A percentile compares a stretch with the other conserved stretches of the same genome.
Evolutionary conservation across 2,113 vertebrate genomes (phyloP).

Genomic region (Desmodus rotundus): DNA sequence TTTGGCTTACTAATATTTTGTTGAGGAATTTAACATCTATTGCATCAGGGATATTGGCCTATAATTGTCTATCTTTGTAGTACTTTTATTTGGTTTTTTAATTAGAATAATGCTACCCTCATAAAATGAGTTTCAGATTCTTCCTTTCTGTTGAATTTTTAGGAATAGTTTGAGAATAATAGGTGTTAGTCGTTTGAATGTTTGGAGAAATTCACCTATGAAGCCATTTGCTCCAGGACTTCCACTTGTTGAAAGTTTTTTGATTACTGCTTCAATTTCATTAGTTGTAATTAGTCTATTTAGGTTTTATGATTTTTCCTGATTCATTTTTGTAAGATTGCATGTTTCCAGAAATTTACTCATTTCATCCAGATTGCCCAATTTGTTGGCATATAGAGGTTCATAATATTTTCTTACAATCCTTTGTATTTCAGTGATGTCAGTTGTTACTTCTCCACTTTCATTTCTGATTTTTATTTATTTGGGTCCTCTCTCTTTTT

Average conservation of each 20-base stretch:
- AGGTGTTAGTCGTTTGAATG: background rate
- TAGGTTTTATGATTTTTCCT: background rate
- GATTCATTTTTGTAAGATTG: background rate
- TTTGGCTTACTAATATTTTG: background rate
- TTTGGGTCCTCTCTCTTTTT: background rate
- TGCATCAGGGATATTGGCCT: too few relatives aligned
- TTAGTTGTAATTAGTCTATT: background rate
- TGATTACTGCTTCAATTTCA: background rate
- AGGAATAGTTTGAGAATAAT: background rate
- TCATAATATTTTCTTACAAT: background rate
- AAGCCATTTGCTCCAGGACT: background rate
- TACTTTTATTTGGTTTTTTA: background rate
- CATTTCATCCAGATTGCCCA: background rate
- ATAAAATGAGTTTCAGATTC: background rate
- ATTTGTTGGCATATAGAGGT: background rate
- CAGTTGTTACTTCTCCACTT: background rate
- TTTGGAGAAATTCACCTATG: background rate
- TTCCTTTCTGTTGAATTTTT: background rate
- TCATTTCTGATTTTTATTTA: background rate
- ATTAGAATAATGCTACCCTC: background rate
- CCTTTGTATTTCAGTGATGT: background rate
- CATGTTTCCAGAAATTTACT: background rate
- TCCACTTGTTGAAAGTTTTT: background rate
- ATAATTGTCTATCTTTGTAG: too few relatives aligned
- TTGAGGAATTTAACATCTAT: too few relatives aligned